These are phyloP conservation scores for Scaptomyza polygonia DNA, from an alignment of 2,888 invertebrate species.

Conservation along the genomic window DNA sequence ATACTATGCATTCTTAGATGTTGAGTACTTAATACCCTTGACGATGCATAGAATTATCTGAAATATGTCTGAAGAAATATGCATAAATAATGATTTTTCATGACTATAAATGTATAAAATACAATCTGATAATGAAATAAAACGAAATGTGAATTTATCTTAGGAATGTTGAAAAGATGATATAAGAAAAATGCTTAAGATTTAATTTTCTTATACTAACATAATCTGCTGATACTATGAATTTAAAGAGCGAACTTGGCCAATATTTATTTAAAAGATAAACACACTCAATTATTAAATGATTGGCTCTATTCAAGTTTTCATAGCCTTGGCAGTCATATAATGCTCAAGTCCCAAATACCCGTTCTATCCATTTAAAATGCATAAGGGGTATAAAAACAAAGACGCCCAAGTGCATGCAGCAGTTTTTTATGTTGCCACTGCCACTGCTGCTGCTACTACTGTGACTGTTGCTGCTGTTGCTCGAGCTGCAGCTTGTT, in stretches of 20 bases:
- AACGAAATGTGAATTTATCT: too few species aligned
- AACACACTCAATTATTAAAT: background rate
- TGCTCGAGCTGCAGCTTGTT: constrained; percentile 51
- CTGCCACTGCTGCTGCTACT: constrained; percentile 20
- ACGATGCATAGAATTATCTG: background rate
- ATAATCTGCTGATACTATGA: too few species aligned
- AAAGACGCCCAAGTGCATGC: constrained; percentile 42
- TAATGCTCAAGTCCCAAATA: background rate
- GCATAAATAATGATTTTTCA: too few species aligned
- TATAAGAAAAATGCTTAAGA: too few species aligned
- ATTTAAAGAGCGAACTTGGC: too few species aligned
- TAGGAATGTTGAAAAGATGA: too few species aligned
- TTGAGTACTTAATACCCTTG: constrained; percentile 12
- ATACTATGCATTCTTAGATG: background rate
- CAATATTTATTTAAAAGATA: too few species aligned
- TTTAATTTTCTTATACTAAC: too few species aligned
- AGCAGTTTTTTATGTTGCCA: constrained; percentile 38
- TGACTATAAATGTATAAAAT: too few species aligned
- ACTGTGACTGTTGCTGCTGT: constrained; percentile 23
- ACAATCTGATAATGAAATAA: too few species aligned
- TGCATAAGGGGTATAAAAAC: constrained; percentile 22
- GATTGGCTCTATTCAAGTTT: background rate
- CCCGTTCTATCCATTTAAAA: background rate
- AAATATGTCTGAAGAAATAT: too few species aligned
- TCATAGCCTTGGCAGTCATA: background rate